Base-by-base conservation (phyloP, 2,113 vertebrate genomes). In the Myxocyprinus asiaticus region DNA sequence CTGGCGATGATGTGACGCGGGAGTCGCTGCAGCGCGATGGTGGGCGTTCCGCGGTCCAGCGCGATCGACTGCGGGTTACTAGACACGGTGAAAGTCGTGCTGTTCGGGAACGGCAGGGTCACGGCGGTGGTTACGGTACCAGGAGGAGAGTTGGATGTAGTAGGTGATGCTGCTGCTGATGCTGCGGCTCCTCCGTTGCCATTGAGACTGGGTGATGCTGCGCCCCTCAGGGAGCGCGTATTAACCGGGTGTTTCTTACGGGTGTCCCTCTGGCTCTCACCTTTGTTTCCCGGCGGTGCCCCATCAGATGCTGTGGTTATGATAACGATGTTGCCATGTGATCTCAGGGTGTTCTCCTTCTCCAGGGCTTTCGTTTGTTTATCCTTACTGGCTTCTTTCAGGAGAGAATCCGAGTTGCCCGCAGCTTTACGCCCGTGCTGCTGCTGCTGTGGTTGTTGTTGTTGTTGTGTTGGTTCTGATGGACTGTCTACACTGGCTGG, bases 381-480 rank as follows among this genome's bases (percentile, higher is more conserved):
- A 58, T 90, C 90, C 75, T 85, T 76, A 83, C 85, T 85, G 45
- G 65, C 83, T 78, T 88, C 88, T 72, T 90, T 91, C 15, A 86
- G 88, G 85, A 90, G 89, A 63, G 88, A 79, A 83, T 91, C 88
- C 85, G 84, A 87, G 74, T 61, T 90, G 85, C 88, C 84, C 67
- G 88, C 86, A 42, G 92, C 86, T 88, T 92, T 91, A 82, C 88
- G 90, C 17, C 88, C 88, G 88, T 33, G 22, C 22, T 90, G 90
- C 88, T 89, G 91, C 90, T 94, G 92, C 90, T 82, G 88, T 72
- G 86, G 92, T 88, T 89, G 91, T 91, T 93, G 93, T 88, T 85
- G 88, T 77, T 89, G 91, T 33, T 33, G 22, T 33, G 22, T 33
- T 88, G 92, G 92, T 88, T 93, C 91, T 86, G 87, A 86, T 93